A percentile compares a stretch with the other conserved stretches of the same genome.
These are phyloP conservation scores for Hydropsyche betteni DNA, from an alignment of 2,888 invertebrate genomes.

Conservation along the genomic window DNA sequence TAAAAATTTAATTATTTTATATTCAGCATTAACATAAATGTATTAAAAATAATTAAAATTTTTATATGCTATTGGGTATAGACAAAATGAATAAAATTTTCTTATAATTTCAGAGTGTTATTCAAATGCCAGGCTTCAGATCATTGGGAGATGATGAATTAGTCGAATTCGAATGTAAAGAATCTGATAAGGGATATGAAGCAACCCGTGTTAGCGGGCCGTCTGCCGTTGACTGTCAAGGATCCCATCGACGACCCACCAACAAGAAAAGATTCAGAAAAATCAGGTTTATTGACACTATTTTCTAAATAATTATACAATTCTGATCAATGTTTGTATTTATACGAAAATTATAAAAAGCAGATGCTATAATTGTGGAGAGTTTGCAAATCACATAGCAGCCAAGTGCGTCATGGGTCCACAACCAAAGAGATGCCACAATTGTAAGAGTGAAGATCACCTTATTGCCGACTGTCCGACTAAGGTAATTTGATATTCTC, in stretches of 20 bases:
- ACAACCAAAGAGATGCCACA: constrained; percentile 90
- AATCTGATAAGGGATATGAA: constrained; percentile 86
- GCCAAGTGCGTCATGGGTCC: constrained; percentile 89
- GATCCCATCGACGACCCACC: constrained; percentile 82
- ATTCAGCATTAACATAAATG: constrained; percentile 12
- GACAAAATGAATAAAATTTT: constrained; percentile 17
- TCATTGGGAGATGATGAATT: constrained; percentile 89
- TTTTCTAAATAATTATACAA: constrained; percentile 12
- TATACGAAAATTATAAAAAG: constrained; percentile 19
- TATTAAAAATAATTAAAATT: background rate
- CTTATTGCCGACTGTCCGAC: constrained; percentile 89
- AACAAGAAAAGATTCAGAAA: constrained; percentile 85
- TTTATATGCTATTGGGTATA: background rate
- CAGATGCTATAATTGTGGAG: constrained; percentile 93
- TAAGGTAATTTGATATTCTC: constrained; percentile 57
- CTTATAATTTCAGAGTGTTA: constrained; percentile 77
- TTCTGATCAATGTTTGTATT: background rate
- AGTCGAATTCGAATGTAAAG: constrained; percentile 86
- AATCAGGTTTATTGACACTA: constrained; percentile 70
- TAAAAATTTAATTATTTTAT: background rate
- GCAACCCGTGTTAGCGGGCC: constrained; percentile 86
- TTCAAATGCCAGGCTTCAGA: constrained; percentile 89
- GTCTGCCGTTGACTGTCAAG: constrained; percentile 79
- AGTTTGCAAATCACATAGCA: constrained; percentile 92
- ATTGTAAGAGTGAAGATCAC: constrained; percentile 88